Evolutionary conservation across 2,888 invertebrate genomes (phyloP), one percentile per base, ranked within the genome.

Genomic region (Uloborus plumipes): DNA sequence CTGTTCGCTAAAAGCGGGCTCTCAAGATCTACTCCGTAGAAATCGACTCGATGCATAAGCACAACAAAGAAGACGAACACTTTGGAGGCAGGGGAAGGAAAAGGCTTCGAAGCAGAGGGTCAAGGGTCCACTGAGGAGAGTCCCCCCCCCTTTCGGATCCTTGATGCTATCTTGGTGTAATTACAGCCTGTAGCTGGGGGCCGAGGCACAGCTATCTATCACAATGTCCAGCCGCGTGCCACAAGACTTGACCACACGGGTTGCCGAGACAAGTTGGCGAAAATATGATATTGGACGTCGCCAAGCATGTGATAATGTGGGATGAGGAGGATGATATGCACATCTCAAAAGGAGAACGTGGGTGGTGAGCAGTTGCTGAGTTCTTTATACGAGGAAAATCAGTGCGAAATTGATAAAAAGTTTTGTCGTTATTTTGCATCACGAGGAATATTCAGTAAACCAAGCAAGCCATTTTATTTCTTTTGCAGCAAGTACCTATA

Each of bases 131-230:
- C 39, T 71, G 77, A 71, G 71, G 61, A 61, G 75, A 59, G 58
- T 65, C 75, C 55, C 49, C 59, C 75, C 66, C 53, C 59, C 64
- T 15, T 39, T 50, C 64, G 73, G 70, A 81, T 74, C 80, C 80
- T 81, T 81, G 80, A 81, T 81, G 80, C 69, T 81, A 81, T 81
- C 80, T 55, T 47, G 64, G 58, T 64, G 59, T 81, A 81, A 81
- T 81, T 81, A 81, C 80, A 81, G 80, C 69, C 64, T 74, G 80
- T 70, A 49, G 72, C 22, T 55, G 31, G 61, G 59, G 69, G 66
- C 53, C 59, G 72, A 18, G 22, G 51, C 53, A 20, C 26, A 53
- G 22, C 79, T 73, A 81, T 81, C 80, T 74, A 81, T 81, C 80
- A 81, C 70, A 49, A 47, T n/a, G 66, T 51, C 65, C 66, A 65